phyloP scores from a whole-genome alignment of 2,888 invertebrate genomes.

The Parapristionchus giblindavisi region DNA sequence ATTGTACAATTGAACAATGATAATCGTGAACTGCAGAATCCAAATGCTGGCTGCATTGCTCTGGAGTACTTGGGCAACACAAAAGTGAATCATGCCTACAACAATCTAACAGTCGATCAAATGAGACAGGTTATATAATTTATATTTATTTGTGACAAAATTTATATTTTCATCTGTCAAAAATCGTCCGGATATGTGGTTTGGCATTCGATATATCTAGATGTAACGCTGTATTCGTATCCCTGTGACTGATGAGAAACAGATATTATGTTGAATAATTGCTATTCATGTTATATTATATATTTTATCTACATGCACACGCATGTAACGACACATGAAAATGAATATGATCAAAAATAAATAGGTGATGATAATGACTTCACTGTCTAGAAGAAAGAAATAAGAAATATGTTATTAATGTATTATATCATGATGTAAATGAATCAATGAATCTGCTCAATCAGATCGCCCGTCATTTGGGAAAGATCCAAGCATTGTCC shows the following conservation, averaged over 20 bases:
- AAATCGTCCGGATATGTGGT: neutral
- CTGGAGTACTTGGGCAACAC: neutral
- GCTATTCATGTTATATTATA: too few relatives aligned
- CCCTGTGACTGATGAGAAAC: too few relatives aligned
- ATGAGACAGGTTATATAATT: neutral
- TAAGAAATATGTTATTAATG: neutral
- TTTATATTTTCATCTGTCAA: too few relatives aligned
- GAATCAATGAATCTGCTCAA: neutral
- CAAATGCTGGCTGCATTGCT: too few relatives aligned
- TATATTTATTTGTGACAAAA: neutral
- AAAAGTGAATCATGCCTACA: neutral
- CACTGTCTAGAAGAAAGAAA: too few relatives aligned
- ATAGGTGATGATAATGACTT: too few relatives aligned
- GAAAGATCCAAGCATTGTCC: constrained; percentile 15
- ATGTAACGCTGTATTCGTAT: neutral
- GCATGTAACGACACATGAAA: too few relatives aligned
- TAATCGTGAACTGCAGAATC: too few relatives aligned
- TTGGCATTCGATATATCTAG: neutral
- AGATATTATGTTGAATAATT: too few relatives aligned
- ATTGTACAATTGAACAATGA: too few relatives aligned
- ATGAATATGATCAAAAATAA: neutral
- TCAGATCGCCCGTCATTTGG: constrained; percentile 19
- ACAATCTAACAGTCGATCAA: neutral
- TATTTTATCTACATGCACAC: too few relatives aligned
- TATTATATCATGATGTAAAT: neutral